These are phyloP conservation scores for Formica selysi DNA, from an alignment of 1,140 invertebrate species.

Conservation along the genomic window DNA sequence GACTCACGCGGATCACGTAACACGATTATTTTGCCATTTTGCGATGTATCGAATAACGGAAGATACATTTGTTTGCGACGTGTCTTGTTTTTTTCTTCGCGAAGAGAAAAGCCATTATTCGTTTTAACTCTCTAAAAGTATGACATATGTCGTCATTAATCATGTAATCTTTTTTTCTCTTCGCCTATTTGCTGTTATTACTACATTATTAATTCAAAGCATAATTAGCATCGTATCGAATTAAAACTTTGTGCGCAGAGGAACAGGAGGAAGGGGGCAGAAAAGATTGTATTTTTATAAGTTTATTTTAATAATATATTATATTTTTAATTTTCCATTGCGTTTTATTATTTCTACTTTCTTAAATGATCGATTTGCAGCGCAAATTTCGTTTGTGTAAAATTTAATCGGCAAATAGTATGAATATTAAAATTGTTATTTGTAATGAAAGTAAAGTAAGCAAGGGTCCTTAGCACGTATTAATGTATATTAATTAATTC, in stretches of 20 bases:
- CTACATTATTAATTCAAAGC: not conserved
- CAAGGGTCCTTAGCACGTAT: too few relatives aligned
- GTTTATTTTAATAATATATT: not conserved
- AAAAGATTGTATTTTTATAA: too few relatives aligned
- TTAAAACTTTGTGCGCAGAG: not conserved
- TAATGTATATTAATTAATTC: too few relatives aligned
- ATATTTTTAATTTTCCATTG: not conserved
- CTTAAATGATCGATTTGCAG: too few relatives aligned
- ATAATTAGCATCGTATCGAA: not conserved
- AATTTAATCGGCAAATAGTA: too few relatives aligned
- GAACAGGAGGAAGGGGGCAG: too few relatives aligned
- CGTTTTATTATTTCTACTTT: not conserved
- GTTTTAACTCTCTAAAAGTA: not conserved
- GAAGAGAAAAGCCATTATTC: not conserved
- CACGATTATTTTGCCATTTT: conserved; percentile 27
- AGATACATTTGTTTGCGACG: not conserved
- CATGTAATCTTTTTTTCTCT: too few relatives aligned
- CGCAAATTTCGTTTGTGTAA: too few relatives aligned
- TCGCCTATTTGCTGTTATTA: not conserved
- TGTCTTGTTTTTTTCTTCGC: not conserved
- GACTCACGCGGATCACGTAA: not conserved
- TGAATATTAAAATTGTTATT: too few relatives aligned
- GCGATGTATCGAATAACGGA: conserved; percentile 38
- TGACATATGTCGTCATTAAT: conserved; percentile 5
- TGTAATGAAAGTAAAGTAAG: too few relatives aligned